Evolutionary conservation across 2,888 invertebrate genomes (phyloP).

Genomic region (Euclidia mi): DNA sequence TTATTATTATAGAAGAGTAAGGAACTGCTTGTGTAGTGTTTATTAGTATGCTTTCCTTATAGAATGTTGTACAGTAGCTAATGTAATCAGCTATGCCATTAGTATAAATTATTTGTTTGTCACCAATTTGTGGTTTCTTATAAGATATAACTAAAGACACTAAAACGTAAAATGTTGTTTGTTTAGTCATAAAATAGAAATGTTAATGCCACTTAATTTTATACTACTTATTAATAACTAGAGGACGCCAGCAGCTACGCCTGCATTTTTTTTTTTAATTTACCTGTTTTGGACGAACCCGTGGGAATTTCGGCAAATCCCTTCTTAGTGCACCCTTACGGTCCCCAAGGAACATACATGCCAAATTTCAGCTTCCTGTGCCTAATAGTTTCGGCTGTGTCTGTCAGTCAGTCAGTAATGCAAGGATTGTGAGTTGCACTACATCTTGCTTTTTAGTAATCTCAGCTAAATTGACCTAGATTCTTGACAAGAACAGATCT

Average conservation of each 20-base stretch:
- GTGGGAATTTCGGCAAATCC: no score
- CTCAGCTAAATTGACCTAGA: conserved; percentile 36
- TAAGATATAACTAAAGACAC: background rate
- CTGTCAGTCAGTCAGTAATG: no score
- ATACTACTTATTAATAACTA: no score
- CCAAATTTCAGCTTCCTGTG: no score
- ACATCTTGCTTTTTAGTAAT: conserved; percentile 7
- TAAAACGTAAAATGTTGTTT: background rate
- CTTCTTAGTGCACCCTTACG: no score
- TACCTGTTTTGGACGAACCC: no score
- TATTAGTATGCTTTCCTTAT: no score
- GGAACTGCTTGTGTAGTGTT: no score
- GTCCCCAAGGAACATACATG: no score
- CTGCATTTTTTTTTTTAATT: no score
- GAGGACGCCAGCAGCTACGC: no score
- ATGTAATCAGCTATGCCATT: background rate
- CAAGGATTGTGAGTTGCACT: background rate
- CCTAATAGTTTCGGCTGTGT: no score
- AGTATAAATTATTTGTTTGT: conserved; percentile 3
- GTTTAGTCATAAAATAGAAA: background rate
- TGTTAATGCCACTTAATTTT: background rate
- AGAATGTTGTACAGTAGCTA: background rate
- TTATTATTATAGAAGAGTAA: background rate
- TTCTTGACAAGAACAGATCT: conserved; percentile 25
- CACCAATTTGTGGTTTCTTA: background rate